Evolutionary conservation across 1,140 invertebrate species (phyloP), one percentile per base, ranked within the genome.

Genomic region (Scaptomyza pallida): DNA sequence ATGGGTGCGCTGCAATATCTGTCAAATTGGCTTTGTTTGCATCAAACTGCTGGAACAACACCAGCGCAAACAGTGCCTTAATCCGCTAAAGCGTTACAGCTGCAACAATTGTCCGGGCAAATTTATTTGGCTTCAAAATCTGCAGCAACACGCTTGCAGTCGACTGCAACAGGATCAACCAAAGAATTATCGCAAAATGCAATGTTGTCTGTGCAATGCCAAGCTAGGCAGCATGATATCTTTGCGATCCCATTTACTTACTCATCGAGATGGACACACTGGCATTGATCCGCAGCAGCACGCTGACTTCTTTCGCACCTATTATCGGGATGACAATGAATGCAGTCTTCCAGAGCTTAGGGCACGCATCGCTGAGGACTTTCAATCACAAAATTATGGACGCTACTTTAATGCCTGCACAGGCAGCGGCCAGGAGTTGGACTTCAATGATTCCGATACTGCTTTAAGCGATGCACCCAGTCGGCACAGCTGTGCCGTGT

Each of bases 61-160:
- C 51, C 33, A 67, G 10, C 72, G 55, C 2, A 70, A 59, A 5
- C 90, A 91, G 10, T 91, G 90, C 21, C 26, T 69, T 1, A 83
- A 72, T 37, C 56, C 54, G 15, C 26, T 72, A 0, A 89, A 73
- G 45, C 62, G 75, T 5, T 65, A 76, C 33, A 59, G 50, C 5
- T 91, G 90, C 56, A 35, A 62, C 2, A 67, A 62, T 2, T 91
- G 90, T 52, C 89, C 89, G 0, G 89, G 82, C 0, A 90, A 80
- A 61, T 91, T 91, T 50, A 74, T 89, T 13, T 91, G 89, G 89
- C 16, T 45, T 16, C 75, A 91, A 41, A 91, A 90, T 50, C 62
- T 90, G 0, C 55, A 75, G 5, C 50, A 60, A 3, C 89, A 91
- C 30, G 68, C 60, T 0, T 91, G 89, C 56, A 30, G 12, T 0